Evolutionary conservation across 2,888 invertebrate genomes (phyloP), one percentile per base, ranked within the genome.

Genomic region (Blastobasis adustella): DNA sequence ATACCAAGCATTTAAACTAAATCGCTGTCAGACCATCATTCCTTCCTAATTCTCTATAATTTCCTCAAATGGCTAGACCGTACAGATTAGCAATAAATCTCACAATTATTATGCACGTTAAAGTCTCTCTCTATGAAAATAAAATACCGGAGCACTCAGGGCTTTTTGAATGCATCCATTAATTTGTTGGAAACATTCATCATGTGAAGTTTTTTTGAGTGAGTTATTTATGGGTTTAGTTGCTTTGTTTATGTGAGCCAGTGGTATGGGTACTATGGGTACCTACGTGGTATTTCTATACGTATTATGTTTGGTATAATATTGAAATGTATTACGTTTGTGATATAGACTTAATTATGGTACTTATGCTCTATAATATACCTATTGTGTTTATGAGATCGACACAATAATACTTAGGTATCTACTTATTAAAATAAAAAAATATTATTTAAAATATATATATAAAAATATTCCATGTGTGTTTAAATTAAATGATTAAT

Each of bases 11-110:
- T 23, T 40, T 38, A 8, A 47, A 48, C 10, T 6, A 36, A 48
- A 48, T 42, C 42, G n/a, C n/a, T 41, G 40, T 36, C 10, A 37
- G 10, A 37, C 42, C 42, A 48, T 48, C 9, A 45, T 9, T 39
- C 46, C 43, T 52, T 46, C 49, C 49, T n/a, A 49, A 52, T 52
- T 45, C 37, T 10, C 49, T 41, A 49, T 49, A 54, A 48, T 54
- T 40, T 52, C 41, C 52, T 49, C 46, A 42, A 8, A 23, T 9
- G 45, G 23, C 10, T 10, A 23, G 23, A 23, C 23, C 23, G 23
- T 2, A 23, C 23, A 23, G 23, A n/a, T 37, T 37, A 37, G 47
- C n/a, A 36, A 50, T 54, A 54, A 54, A 54, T 54, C 52, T 48
- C n/a, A 42, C 47, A 48, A 49, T 49, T 52, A 49, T 38, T 23